Evolutionary conservation across 2,113 vertebrate genomes (phyloP).

Genomic region (Amblyopsis rosae): DNA sequence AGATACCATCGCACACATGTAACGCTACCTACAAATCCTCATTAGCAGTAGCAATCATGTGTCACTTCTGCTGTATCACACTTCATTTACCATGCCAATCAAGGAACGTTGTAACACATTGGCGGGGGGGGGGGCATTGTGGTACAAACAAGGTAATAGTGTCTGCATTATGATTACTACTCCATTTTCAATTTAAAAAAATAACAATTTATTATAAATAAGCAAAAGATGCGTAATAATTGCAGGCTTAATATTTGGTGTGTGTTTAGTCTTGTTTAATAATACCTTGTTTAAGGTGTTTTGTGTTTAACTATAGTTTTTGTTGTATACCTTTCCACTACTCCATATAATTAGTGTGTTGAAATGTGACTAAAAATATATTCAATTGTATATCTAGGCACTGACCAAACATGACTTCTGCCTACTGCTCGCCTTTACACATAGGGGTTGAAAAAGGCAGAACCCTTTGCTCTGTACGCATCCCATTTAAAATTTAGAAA

Average conservation of each 20-base stretch:
- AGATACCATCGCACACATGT: too few species aligned
- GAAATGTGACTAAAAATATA: too few species aligned
- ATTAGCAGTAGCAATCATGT: too few species aligned
- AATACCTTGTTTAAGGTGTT: not conserved
- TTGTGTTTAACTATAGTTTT: not conserved
- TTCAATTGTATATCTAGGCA: not conserved
- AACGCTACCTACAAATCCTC: too few species aligned
- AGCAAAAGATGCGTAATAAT: not conserved
- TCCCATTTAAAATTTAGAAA: constrained; percentile 38
- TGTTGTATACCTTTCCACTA: not conserved
- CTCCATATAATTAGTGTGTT: too few species aligned
- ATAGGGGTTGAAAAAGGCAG: not conserved
- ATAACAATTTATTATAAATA: not conserved
- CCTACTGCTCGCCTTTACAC: not conserved
- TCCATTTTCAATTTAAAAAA: too few species aligned
- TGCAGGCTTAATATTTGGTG: not conserved
- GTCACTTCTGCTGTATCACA: too few species aligned
- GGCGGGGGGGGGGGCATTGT: too few species aligned
- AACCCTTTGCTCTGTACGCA: constrained; percentile 7
- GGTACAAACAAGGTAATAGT: too few species aligned
- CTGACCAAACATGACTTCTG: not conserved
- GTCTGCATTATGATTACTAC: too few species aligned
- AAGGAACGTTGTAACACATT: too few species aligned
- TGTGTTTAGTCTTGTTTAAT: not conserved
- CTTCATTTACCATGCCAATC: too few species aligned